Conservation (phyloP, 2,888 invertebrate genomes). For the Pollenia labialis region DNA sequence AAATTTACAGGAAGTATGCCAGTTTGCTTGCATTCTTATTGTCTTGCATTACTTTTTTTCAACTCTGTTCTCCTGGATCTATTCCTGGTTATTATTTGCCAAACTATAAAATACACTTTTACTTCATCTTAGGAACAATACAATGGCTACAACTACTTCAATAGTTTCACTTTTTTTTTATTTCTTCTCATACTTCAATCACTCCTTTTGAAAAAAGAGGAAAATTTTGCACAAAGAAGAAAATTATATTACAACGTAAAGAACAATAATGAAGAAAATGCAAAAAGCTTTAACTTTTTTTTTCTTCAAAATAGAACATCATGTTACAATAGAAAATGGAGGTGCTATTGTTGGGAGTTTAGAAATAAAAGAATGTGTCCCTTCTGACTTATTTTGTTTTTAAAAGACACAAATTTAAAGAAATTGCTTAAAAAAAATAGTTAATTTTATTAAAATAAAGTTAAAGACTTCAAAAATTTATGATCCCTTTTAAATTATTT, state of each 20-base stretch:
- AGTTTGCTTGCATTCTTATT: slow-evolving; percentile 69
- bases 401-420: too few relatives aligned
- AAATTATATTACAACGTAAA: slow-evolving; percentile 55
- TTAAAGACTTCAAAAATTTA: slow-evolving; percentile 1
- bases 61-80: not conserved
- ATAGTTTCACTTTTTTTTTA: slow-evolving; percentile 67
- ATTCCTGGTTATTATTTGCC: slow-evolving; percentile 58
- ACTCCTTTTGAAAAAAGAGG: slow-evolving; percentile 18
- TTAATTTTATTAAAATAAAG: too few relatives aligned
- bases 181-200: slow-evolving; percentile 27
- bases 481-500: slow-evolving; percentile 4
- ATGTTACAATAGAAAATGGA: slow-evolving; percentile 39
- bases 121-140: slow-evolving; percentile 59
- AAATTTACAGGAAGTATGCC: slow-evolving; percentile 73
- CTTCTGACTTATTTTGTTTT: too few relatives aligned
- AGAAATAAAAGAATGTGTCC: not conserved
- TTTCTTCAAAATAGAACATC: slow-evolving; percentile 34
- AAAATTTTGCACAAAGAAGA: slow-evolving; percentile 35
- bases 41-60: slow-evolving; percentile 12
- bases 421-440: too few relatives aligned
- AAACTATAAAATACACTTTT: slow-evolving; percentile 70
- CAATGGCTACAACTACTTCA: slow-evolving; percentile 34
- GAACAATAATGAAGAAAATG: slow-evolving; percentile 10
- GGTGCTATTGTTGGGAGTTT: slow-evolving; percentile 18
- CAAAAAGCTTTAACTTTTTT: not conserved